Base-by-base conservation (phyloP, 1,140 invertebrate genomes). In the Drosophila insularis region DNA sequence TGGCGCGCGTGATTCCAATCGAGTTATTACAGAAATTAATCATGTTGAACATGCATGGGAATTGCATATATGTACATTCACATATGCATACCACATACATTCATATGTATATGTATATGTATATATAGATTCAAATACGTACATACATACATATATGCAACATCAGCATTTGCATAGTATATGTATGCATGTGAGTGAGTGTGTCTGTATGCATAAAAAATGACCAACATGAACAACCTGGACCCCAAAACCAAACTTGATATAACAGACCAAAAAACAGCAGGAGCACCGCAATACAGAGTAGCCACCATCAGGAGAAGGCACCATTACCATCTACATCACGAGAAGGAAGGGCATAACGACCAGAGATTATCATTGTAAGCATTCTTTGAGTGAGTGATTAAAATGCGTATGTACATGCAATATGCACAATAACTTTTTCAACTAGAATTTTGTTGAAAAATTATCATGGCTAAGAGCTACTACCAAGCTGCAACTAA, bases 11-110 rank as follows among this genome's bases (percentile, higher is more conserved):
- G 85, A 89, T 89, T 89, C 84, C 84, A 89, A 89, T 89, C 84
- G 84, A 89, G 84, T 89, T 89, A 89, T 89, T 89, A 89, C 84
- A 89, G 77, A 89, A 89, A 89, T 89, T 89, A 89, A 89, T 89
- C 84, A 89, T 89, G 84, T 89, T 89, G 80, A 89, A 89, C 85
- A 89, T 89, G 84, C 66, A 79, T 73, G 74, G 73, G 77, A 79
- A 79, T 79, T 76, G 73, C 65, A 73, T 68, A 76, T 68, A 76
- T 54, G 55, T 37, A 50, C 14, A 32, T 21, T 40, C 17, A 43
- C 40, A 69, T 19, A 61, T 50, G 37, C 32, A 63, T 27, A 27
- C 27, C 37, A 70, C 11, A 63, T 2, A 54, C 21, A 10, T n/a
- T n/a, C n/a, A n/a, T n/a, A n/a, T n/a, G n/a, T n/a, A n/a, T 3